These are phyloP conservation scores for Oncorhynchus nerka DNA, from an alignment of 2,113 vertebrate genomes.

Conservation along the genomic window DNA sequence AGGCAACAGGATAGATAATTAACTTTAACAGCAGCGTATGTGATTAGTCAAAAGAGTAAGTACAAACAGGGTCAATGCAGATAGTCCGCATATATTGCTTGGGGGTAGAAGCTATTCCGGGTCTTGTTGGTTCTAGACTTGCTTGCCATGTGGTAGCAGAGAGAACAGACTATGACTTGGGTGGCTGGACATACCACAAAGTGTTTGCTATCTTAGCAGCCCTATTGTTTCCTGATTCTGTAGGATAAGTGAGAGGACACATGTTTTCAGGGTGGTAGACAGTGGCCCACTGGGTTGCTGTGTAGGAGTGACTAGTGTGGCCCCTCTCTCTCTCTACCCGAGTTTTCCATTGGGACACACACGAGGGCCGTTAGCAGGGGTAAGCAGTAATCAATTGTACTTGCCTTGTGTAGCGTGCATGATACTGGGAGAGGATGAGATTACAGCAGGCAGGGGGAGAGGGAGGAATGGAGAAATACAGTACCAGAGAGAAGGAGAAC, in stretches of 20 bases:
- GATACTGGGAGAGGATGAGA: slow-evolving; percentile 12
- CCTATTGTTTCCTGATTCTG: background rate
- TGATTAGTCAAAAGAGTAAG: no score
- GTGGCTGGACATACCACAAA: no score
- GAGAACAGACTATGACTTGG: no score
- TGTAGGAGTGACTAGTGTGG: background rate
- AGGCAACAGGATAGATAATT: no score
- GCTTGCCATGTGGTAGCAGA: no score
- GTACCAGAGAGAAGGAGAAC: slow-evolving; percentile 5
- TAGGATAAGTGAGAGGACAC: background rate
- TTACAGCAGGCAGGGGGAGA: slow-evolving; percentile 10
- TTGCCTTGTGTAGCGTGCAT: slow-evolving; percentile 46
- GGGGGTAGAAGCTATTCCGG: no score
- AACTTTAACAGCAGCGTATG: no score
- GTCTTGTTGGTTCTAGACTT: no score
- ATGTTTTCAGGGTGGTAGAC: background rate
- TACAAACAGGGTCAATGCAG: no score
- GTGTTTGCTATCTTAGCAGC: no score
- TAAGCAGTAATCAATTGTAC: slow-evolving; percentile 45
- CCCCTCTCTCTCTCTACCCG: background rate
- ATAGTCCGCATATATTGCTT: no score
- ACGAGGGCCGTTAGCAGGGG: slow-evolving; percentile 20
- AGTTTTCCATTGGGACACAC: slow-evolving; percentile 32
- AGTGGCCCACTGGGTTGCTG: background rate
- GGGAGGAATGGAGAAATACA: slow-evolving; percentile 26